phyloP scores from a whole-genome alignment of 2,113 vertebrate genomes.

The Ondatra zibethicus region DNA sequence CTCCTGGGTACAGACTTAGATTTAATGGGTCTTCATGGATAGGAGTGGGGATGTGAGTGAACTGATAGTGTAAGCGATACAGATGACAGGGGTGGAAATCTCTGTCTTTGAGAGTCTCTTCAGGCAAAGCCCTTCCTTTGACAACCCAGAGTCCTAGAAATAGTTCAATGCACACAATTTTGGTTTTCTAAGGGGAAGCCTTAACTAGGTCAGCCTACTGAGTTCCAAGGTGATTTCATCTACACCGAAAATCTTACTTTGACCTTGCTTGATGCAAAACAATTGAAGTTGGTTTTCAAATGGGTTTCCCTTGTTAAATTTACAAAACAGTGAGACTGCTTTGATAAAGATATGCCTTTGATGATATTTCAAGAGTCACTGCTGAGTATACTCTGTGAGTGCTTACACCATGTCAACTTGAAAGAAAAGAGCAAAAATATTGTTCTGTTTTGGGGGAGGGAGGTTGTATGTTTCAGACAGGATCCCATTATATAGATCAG shows the following conservation, averaged over 20 bases:
- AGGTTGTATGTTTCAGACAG: background rate
- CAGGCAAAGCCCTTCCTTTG: background rate
- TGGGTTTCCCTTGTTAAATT: slow-evolving; percentile 30
- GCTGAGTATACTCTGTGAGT: background rate
- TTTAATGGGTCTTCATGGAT: background rate
- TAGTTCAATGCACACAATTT: background rate
- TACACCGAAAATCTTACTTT: slow-evolving; percentile 13
- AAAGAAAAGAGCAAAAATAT: background rate
- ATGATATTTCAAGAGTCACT: background rate
- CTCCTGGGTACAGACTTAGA: background rate
- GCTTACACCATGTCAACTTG: background rate
- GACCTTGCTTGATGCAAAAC: slow-evolving; percentile 36
- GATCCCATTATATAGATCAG: background rate
- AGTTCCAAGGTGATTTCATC: background rate
- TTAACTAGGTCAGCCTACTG: background rate
- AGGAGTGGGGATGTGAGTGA: background rate
- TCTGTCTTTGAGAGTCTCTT: background rate
- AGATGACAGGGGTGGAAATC: background rate
- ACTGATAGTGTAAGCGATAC: background rate
- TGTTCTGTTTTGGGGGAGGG: background rate
- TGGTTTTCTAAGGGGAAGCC: background rate
- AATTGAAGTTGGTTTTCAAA: slow-evolving; percentile 52
- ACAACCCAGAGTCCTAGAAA: background rate
- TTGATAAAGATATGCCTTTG: background rate
- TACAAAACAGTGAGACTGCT: background rate